Base-by-base conservation (phyloP, 1,140 invertebrate species). In the Phocides pigmalion region DNA sequence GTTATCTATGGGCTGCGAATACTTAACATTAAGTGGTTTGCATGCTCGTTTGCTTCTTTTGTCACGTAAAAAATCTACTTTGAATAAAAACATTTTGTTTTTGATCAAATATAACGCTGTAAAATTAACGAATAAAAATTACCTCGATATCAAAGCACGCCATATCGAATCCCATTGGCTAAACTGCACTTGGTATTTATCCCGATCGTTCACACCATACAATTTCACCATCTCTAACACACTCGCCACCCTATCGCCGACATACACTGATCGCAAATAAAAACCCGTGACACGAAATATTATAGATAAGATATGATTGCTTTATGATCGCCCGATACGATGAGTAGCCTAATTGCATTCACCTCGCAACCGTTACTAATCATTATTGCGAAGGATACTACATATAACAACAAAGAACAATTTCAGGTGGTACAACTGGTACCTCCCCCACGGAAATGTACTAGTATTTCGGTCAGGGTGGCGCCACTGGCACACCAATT, bases 131-230 rank as follows among this genome's bases (percentile, higher is more conserved):
- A 50, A 42, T 8, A 8, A 56, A 32, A 66, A 15, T 59, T 69
- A 76, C 73, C 66, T 76, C 1, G 56, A 20, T 22, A 73, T 71
- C 4, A 66, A 54, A 4, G 68, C 70, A 37, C 71, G 70, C 59
- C 66, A 62, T 9, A 63, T 39, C 0, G 64, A 62, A 8, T 76
- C 68, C 62, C 32, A 62, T 53, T 75, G 76, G 5, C 50, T 49
- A 20, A 63, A 74, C 3, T 69, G 54, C 46, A 75, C 68, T 49
- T 65, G 46, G 47, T 39, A 70, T 20, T 56, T 71, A 1, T 35
- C 32, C 8, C 62, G 44, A 15, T 46, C 19, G 44, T 32, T 51
- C 56, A 19, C 58, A 59, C 59, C 19, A 49, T 46, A 22, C 41
- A 56, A n/a, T 12, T 47, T 22, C 44, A 47, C 4, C 3, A 16